Base-by-base conservation (phyloP, 2,888 invertebrate genomes). In the Leptinotarsa tumamoca region DNA sequence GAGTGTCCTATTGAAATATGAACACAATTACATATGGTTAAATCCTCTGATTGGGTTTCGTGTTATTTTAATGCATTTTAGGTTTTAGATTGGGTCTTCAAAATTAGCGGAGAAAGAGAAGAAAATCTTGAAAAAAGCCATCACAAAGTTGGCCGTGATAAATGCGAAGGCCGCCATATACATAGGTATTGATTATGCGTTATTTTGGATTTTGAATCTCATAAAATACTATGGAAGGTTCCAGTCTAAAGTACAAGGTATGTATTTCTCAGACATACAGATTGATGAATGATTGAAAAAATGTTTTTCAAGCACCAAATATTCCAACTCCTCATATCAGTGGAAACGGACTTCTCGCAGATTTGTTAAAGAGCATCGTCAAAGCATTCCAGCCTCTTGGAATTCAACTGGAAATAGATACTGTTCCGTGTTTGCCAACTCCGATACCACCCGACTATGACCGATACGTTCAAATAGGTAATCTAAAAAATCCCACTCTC, bases 161-260 rank as follows among this genome's bases (percentile, higher is more conserved):
- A 91, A 92, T 0, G 88, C 95, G 75, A 95, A 96, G 85, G 89
- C 96, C 17, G 87, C 91, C 43, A 92, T 94, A 67, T 94, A 95
- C 83, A 93, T 97, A 85, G 87, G 92, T 23, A 91, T 93, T 3
- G 97, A 97, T 87, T 95, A 94, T 86, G 91, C 93, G 27, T 88
- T 97, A 0, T 96, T 91, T 85, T 95, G 95, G 94, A 89, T 96
- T n/a, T 87, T 97, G 70, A 87, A 87, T 89, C 79, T 88, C 84
- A 89, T 91, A 82, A 82, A 89, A 77, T 86, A 88, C 82, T 85
- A 91, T 87, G 90, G 90, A 76, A 86, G 87, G 75, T 88, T 89
- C 78, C 89, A 90, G 80, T 87, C 88, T 1, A 89, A 88, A 73
- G 82, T 90, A 27, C 87, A 90, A 83, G 85, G 90, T 89, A 84